A percentile compares a stretch with the other conserved stretches of the same genome.
Evolutionary conservation across 2,888 invertebrate genomes (phyloP).

Genomic region (Diplolepis rosae): DNA sequence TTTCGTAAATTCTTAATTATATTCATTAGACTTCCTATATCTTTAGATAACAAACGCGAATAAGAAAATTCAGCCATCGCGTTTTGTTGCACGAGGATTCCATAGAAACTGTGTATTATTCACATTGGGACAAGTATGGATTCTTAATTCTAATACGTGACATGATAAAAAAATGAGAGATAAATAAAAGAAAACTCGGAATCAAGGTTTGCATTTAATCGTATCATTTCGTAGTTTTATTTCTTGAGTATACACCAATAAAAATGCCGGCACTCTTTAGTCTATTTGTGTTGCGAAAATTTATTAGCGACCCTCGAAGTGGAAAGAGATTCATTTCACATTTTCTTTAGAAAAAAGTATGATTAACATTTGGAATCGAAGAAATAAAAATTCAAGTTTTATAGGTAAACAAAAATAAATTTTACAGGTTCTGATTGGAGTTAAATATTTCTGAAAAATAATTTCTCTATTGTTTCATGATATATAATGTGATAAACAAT

Average conservation of each 20-base stretch:
- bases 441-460: too few species aligned
- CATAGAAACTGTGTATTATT: slow-evolving; percentile 13
- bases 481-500: too few species aligned
- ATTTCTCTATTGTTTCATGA: too few species aligned
- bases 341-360: slow-evolving; percentile 4
- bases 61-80: not conserved
- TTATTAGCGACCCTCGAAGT: not conserved
- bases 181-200: slow-evolving; percentile 31
- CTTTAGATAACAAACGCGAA: not conserved
- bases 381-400: too few species aligned
- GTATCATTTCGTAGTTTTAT: slow-evolving; percentile 40
- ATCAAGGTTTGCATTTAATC: slow-evolving; percentile 24
- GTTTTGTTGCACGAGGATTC: slow-evolving; percentile 1
- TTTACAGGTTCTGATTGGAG: too few species aligned
- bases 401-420: too few species aligned
- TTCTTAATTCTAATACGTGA: slow-evolving; percentile 28
- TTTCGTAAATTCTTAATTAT: too few species aligned
- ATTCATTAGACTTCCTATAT: too few species aligned
- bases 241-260: slow-evolving; percentile 49
- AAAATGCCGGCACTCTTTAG: slow-evolving; percentile 36
- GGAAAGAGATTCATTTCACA: not conserved
- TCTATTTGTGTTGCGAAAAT: slow-evolving; percentile 24
- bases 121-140: slow-evolving; percentile 7
- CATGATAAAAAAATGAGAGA: slow-evolving; percentile 27
- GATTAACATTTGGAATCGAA: too few species aligned